These are phyloP conservation scores for Microcebus lehilahytsara DNA, from an alignment of 2,113 vertebrate species.

Conservation along the genomic window DNA sequence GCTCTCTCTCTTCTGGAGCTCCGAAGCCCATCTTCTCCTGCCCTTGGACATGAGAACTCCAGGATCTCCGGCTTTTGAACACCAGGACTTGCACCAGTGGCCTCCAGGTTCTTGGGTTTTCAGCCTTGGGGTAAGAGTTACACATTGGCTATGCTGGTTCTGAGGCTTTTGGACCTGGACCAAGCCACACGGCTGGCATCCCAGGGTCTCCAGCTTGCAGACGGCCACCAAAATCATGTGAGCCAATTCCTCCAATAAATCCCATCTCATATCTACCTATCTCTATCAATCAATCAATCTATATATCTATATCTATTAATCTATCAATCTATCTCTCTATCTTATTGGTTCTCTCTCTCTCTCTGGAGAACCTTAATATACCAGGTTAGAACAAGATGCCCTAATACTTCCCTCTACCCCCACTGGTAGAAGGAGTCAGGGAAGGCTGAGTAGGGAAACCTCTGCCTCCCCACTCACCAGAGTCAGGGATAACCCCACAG, in stretches of 20 bases:
- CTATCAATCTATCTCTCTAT: background rate
- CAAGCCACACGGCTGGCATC: no score
- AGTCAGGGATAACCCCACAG: background rate
- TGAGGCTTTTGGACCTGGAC: background rate
- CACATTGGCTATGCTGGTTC: background rate
- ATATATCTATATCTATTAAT: background rate
- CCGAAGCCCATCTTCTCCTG: background rate
- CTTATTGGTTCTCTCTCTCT: background rate
- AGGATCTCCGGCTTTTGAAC: background rate
- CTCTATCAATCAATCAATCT: background rate
- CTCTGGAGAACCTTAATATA: background rate
- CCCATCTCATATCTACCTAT: background rate
- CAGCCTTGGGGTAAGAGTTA: no score
- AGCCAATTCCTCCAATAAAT: background rate
- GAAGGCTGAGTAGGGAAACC: background rate
- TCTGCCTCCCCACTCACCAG: no score
- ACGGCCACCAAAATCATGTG: no score
- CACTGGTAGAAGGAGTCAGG: fast-evolving
- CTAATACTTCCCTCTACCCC: background rate
- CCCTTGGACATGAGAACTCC: no score
- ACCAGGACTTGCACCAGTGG: background rate
- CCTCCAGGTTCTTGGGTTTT: background rate
- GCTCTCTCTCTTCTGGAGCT: background rate
- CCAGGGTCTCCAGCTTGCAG: background rate
- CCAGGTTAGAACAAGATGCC: fast-evolving